Evolutionary conservation across 2,797 vertebrate genomes (phyloP), one percentile per base, ranked within the genome.

Genomic region (Anolis apletophallus): DNA sequence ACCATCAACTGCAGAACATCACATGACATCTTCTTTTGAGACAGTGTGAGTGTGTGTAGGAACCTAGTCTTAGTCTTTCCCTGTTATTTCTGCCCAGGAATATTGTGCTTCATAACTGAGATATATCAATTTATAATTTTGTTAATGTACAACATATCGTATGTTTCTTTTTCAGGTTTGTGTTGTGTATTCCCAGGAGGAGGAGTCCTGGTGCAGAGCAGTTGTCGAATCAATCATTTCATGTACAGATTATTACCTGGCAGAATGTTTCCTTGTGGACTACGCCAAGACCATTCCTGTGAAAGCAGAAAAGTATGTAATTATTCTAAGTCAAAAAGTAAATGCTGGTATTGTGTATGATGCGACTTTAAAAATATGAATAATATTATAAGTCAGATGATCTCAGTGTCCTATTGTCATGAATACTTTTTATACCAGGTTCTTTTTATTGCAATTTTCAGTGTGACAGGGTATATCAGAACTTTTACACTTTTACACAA

Each of bases 231-330:
- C 96, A 2, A 79, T 95, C 1, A 9, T 91, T 68, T 89, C 81
- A 79, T 94, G 88, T 21, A 88, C 64, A n/a, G 92, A 93, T 82
- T 69, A 90, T 72, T 95, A 93, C 81, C 88, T 94, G 68, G 79
- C 88, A 1, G 29, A 95, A 0, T 97, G 97, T 73, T 97, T 97
- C 86, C 96, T 97, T 21, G 93, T 97, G 93, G 97, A 97, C 91
- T 95, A 96, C 89, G 97, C 96, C 71, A 94, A 92, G 46, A 89
- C 87, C 26, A 61, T 94, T 79, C 94, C 87, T 57, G 93, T 97
- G 88, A 89, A 94, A 85, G 90, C 92, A 74, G 89, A 94, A 57
- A 90, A 94, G 97, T 97, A 94, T 10, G 95, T 92, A 68, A 13
- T 14, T n/a, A 54, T 59, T 13, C 50, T 55, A 3, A 26, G 73